Evolutionary conservation across 2,113 vertebrate species (phyloP).

Genomic region (Fulica atra): DNA sequence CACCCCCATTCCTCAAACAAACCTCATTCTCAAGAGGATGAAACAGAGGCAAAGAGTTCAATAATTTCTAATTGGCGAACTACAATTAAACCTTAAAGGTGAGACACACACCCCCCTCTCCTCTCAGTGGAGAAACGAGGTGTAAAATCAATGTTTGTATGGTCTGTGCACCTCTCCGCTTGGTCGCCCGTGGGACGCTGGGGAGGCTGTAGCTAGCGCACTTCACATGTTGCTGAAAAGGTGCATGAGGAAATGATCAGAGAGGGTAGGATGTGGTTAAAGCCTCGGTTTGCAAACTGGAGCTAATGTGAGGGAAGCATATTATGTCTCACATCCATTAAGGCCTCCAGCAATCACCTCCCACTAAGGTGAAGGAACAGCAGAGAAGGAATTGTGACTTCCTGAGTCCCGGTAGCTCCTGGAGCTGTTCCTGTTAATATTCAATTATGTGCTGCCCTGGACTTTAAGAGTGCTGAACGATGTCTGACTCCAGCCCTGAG

Average conservation of each 20-base stretch:
- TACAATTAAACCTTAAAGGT: background rate
- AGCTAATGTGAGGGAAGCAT: conserved; percentile 35
- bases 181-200: background rate
- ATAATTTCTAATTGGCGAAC: background rate
- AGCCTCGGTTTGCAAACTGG: conserved; percentile 43
- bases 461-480: background rate
- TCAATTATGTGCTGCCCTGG: conserved; percentile 22
- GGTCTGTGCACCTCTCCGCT: background rate
- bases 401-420: conserved; percentile 15
- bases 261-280: conserved; percentile 64
- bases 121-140: background rate
- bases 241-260: conserved; percentile 51
- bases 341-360: conserved; percentile 47
- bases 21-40: background rate
- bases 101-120: background rate
- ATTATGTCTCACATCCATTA: conserved; percentile 23
- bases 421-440: conserved; percentile 48
- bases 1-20: background rate
- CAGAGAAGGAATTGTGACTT: conserved; percentile 43
- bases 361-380: background rate
- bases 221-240: background rate
- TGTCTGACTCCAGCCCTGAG: background rate
- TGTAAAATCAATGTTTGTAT: background rate
- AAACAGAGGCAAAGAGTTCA: background rate
- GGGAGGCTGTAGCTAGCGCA: background rate